Conservation (phyloP, 2,888 invertebrate species). For the Flabesymbios commensalis region DNA sequence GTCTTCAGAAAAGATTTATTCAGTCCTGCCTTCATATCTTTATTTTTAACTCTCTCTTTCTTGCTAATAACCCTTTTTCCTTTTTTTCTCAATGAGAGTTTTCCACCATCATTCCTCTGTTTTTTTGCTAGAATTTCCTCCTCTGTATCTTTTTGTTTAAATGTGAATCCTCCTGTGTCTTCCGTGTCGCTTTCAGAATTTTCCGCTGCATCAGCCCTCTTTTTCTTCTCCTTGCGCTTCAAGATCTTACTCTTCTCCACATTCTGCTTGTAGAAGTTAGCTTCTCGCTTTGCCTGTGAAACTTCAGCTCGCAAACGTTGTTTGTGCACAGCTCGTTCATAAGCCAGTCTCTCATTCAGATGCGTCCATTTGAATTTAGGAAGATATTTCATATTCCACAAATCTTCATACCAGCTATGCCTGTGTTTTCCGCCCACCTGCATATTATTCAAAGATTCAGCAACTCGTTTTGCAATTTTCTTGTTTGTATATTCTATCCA, state of each 20-base stretch:
- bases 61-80: neutral
- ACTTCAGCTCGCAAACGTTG: constrained; percentile 86
- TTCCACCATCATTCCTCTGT: neutral
- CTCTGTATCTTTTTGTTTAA: neutral
- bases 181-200: neutral
- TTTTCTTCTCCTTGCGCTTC: neutral
- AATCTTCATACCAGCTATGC: constrained; percentile 83
- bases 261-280: constrained; percentile 78
- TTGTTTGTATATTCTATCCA: constrained; percentile 95
- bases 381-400: constrained; percentile 97
- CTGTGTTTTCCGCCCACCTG: constrained; percentile 72
- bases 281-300: constrained; percentile 87
- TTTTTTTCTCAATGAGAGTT: neutral
- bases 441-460: constrained; percentile 79
- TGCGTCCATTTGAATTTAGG: constrained; percentile 95
- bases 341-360: constrained; percentile 87
- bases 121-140: neutral
- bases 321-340: constrained; percentile 86
- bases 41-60: neutral
- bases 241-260: neutral
- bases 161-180: neutral
- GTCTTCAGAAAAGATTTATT: no score
- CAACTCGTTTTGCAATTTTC: constrained; percentile 84
- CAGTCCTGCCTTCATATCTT: no score
- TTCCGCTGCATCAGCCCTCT: neutral